Percentiles rank a stretch among this genome's conserved stretches.
Evolutionary conservation across 2,797 vertebrate species (phyloP).

Genomic region (Acanthurus tractus): DNA sequence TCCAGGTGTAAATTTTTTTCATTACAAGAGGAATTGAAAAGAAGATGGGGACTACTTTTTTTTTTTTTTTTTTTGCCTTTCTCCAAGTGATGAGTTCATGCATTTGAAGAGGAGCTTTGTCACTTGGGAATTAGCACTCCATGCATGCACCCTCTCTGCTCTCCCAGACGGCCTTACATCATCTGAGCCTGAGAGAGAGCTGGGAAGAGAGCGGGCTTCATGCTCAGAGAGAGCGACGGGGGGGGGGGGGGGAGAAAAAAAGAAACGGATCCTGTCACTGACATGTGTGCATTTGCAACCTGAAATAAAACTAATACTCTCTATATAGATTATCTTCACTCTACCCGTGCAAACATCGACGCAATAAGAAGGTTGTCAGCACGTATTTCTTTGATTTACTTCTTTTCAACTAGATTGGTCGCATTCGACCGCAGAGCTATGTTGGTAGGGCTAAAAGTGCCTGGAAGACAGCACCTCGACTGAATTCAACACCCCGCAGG

Average conservation of each 20-base stretch:
- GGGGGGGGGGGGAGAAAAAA: no score
- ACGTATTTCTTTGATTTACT: conserved; percentile 28
- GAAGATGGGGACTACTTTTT: conserved; percentile 73
- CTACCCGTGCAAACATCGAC: background rate
- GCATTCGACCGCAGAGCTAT: conserved; percentile 27
- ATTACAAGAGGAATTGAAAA: conserved; percentile 85
- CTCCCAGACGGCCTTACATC: conserved; percentile 75
- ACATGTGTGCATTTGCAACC: conserved; percentile 2
- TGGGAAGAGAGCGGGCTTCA: conserved; percentile 31
- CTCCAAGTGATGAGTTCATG: conserved; percentile 84
- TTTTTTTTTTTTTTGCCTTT: conserved; percentile 58
- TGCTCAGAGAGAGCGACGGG: conserved; percentile 2
- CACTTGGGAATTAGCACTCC: conserved; percentile 85
- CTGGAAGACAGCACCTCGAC: conserved; percentile 15
- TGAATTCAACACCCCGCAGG: conserved; percentile 41
- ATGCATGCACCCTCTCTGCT: conserved; percentile 76
- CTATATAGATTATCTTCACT: conserved; percentile 30
- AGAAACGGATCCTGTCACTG: conserved; percentile 41
- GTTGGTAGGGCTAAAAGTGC: conserved; percentile 12
- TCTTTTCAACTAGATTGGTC: conserved; percentile 16
- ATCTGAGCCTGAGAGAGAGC: conserved; percentile 57
- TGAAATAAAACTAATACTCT: conserved; percentile 18
- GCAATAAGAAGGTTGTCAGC: conserved; percentile 32
- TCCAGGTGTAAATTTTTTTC: conserved; percentile 84
- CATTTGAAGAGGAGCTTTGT: conserved; percentile 88